Evolutionary conservation across 2,888 invertebrate species (phyloP), one percentile per base, ranked within the genome.

Genomic region (Pyrochroa serraticornis): DNA sequence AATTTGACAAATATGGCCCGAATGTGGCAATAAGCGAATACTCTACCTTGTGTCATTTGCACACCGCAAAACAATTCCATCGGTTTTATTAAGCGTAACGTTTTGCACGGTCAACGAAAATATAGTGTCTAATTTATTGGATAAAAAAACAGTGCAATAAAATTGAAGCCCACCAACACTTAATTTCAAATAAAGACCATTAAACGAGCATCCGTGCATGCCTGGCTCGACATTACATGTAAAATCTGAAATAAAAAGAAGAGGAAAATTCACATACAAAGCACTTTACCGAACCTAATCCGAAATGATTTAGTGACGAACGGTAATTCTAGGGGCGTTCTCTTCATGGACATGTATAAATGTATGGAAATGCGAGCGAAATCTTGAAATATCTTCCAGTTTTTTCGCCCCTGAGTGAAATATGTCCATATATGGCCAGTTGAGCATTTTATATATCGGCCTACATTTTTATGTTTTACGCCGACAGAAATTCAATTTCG

Each of bases 361-460:
- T 72, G 70, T 68, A 71, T 69, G 69, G 65, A 71, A 72, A 69
- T 71, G 64, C 58, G 63, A 63, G 60, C 61, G 64, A 70, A 70
- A 71, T 69, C 69, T 69, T 71, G 70, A 66, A 70, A 70, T 68
- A 70, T 71, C 68, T 69, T 69, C 66, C 64, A 66, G 38, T 52
- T 52, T 58, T 55, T 55, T 46, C 14, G 13, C 62, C 61, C 51
- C 42, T 45, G 42, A 49, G 50, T 66, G 66, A 71, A 67, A 66
- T 71, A 70, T 71, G 67, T 60, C 55, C 64, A 62, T 58, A 58
- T 61, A 65, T 58, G 66, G 62, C 56, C 61, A 62, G 62, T 60
- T 61, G 58, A 56, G 58, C 66, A 62, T 62, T 64, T 63, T 57
- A 58, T 58, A 58, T 54, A 58, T 58, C 55, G 58, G 50, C 33